Evolutionary conservation across 2,797 vertebrate genomes (phyloP).

Genomic region (Trachops cirrhosus): DNA sequence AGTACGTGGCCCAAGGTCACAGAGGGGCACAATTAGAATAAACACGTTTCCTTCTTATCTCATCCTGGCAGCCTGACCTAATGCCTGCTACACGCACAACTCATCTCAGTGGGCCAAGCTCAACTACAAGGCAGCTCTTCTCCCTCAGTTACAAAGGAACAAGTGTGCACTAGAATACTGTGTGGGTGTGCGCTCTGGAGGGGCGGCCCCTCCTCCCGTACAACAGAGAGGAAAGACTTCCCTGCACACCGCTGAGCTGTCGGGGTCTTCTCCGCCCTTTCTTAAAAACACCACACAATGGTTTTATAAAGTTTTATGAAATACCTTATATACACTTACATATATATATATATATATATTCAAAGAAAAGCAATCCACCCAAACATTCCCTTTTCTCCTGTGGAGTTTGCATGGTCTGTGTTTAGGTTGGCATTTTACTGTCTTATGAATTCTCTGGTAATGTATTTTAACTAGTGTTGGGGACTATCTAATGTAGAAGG

Average conservation of each 20-base stretch:
- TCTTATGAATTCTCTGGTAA: background rate
- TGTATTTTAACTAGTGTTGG: background rate
- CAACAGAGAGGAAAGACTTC: background rate
- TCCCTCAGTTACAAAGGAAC: background rate
- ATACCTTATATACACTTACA: background rate
- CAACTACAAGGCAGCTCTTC: background rate
- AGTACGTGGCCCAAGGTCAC: background rate
- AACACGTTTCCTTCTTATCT: background rate
- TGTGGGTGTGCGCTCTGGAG: rapidly evolving
- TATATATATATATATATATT: background rate
- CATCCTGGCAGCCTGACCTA: background rate
- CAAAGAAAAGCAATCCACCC: background rate
- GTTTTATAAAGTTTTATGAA: background rate
- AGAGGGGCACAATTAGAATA: background rate
- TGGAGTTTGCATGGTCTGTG: background rate
- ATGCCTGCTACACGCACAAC: background rate
- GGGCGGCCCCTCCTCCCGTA: rapidly evolving
- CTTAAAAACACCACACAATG: background rate
- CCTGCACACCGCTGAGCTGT: background rate
- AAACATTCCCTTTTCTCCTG: background rate
- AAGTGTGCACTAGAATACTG: background rate
- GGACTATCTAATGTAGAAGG: background rate
- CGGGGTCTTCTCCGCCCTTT: background rate
- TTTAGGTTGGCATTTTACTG: background rate
- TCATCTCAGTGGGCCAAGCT: background rate